Conservation (phyloP, 2,797 vertebrate genomes). For the Steatocranus sp. region DNA sequence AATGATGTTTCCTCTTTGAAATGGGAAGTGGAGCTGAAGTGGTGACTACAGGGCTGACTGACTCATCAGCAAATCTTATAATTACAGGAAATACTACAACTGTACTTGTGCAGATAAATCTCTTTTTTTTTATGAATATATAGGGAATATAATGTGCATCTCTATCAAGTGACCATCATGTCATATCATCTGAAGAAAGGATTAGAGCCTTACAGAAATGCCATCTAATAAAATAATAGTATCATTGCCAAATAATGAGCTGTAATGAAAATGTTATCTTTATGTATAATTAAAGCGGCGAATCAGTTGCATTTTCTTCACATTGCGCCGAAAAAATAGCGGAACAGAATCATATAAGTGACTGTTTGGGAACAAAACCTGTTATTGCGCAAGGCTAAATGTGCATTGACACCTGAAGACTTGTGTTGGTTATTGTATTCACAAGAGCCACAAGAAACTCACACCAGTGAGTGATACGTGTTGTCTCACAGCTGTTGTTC, state of each 20-base stretch:
- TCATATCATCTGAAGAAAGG: not conserved
- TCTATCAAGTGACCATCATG: not conserved
- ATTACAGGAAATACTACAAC: slow-evolving; percentile 57
- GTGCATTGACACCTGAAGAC: not conserved
- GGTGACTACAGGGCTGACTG: slow-evolving; percentile 36
- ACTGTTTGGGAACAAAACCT: not conserved
- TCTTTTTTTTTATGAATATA: not conserved
- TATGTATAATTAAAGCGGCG: not conserved
- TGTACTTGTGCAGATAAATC: not conserved
- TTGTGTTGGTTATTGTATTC: not conserved
- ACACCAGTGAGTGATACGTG: not conserved
- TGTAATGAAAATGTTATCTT: not conserved
- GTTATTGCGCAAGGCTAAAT: not conserved
- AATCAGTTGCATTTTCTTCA: not conserved
- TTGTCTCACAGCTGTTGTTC: not conserved
- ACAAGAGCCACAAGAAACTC: not conserved
- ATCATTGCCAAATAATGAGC: too few relatives aligned
- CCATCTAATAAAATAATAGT: not conserved
- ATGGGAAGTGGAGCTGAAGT: slow-evolving; percentile 75
- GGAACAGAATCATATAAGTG: not conserved
- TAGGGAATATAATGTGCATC: not conserved
- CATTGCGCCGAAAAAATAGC: not conserved
- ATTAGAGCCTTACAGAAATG: not conserved
- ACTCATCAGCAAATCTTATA: slow-evolving; percentile 52
- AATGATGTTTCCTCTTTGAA: slow-evolving; percentile 73